These are phyloP conservation scores for Asarcornis scutulata DNA, from an alignment of 2,113 vertebrate genomes.

Conservation along the genomic window DNA sequence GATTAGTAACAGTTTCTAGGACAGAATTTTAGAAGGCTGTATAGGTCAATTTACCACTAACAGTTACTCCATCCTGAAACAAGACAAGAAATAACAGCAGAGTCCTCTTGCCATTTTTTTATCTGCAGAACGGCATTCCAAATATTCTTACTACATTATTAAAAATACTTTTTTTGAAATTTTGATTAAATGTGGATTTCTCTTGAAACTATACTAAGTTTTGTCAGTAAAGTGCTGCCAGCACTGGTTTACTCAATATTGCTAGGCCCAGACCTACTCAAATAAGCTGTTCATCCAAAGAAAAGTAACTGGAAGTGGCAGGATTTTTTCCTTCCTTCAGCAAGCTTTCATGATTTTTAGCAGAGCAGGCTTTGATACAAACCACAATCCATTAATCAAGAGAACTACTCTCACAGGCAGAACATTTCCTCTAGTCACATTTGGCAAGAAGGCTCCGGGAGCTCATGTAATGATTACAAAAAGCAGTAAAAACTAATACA, in stretches of 20 bases:
- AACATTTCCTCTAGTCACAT: neutral
- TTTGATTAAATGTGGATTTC: neutral
- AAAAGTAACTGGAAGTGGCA: neutral
- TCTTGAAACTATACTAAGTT: neutral
- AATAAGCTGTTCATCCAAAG: neutral
- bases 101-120: neutral
- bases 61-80: neutral
- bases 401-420: neutral
- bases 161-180: neutral
- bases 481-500: neutral
- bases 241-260: neutral
- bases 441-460: neutral
- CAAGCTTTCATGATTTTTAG: neutral
- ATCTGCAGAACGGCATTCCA: neutral
- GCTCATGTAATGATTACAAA: neutral
- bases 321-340: neutral
- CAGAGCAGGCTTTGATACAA: neutral
- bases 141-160: neutral
- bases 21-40: neutral
- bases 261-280: neutral
- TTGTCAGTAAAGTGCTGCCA: neutral
- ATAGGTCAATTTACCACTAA: neutral
- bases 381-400: neutral
- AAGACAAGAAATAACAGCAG: neutral
- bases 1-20: neutral